Evolutionary conservation across 1,140 invertebrate species (phyloP).

Genomic region (Brachionus rotundiformis): DNA sequence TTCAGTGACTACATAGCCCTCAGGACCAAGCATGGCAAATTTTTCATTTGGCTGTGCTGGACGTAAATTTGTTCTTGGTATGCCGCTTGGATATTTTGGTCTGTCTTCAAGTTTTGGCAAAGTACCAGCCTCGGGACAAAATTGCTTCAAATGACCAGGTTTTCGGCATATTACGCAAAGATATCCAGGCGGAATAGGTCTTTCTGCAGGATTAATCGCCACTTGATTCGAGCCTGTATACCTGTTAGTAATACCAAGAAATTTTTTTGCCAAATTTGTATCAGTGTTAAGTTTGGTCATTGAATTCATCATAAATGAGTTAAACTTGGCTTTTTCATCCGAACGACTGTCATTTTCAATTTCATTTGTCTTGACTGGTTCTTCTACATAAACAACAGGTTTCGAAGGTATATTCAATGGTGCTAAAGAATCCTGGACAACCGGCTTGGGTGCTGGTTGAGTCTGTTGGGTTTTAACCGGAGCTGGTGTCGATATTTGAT

Average conservation of each 20-base stretch:
- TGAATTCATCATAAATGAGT: conserved; percentile 38
- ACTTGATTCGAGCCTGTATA: not conserved
- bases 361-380: not conserved
- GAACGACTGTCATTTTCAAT: not conserved
- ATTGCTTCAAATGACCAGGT: conserved; percentile 27
- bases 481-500: not conserved
- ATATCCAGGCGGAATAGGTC: conserved; percentile 17
- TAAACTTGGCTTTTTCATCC: conserved; percentile 42
- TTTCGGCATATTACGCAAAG: conserved; percentile 15
- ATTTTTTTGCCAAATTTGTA: conserved; percentile 9
- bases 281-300: conserved; percentile 14
- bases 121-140: conserved; percentile 41
- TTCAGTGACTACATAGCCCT: conserved; percentile 37
- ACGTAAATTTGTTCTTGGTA: conserved; percentile 33
- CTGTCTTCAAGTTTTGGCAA: not conserved
- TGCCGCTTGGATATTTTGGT: conserved; percentile 37
- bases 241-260: not conserved
- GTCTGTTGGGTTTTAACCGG: no score
- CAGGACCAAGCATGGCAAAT: conserved; percentile 44
- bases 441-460: not conserved
- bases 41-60: conserved; percentile 45
- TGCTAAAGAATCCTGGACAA: conserved; percentile 5
- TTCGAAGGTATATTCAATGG: conserved; percentile 31
- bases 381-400: conserved; percentile 29
- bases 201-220: not conserved